Evolutionary conservation across 2,888 invertebrate genomes (phyloP).

Genomic region (Hedya salicella): DNA sequence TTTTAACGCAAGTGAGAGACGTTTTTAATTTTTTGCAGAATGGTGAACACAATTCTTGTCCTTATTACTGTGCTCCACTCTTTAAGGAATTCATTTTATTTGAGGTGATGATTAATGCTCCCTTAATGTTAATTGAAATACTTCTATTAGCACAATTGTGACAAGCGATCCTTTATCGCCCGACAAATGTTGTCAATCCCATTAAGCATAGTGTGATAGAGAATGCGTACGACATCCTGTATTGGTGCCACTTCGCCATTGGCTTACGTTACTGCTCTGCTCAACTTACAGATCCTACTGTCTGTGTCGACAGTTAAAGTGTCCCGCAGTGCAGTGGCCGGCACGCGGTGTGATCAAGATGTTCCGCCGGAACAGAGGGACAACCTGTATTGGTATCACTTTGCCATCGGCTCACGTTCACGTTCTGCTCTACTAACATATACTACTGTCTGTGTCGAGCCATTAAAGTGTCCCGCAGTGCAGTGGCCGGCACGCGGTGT

Average conservation of each 20-base stretch:
- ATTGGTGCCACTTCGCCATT: constrained; percentile 65
- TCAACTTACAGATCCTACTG: background rate
- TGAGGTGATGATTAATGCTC: too few species aligned
- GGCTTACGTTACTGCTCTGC: constrained; percentile 35
- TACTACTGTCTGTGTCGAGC: background rate
- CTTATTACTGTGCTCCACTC: too few species aligned
- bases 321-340: constrained; percentile 70
- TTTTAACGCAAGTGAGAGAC: too few species aligned
- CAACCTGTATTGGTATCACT: constrained; percentile 78
- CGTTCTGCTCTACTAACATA: too few species aligned
- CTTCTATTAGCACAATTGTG: too few species aligned
- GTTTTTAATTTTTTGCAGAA: too few species aligned
- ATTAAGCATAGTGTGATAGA: too few species aligned
- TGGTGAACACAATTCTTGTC: too few species aligned
- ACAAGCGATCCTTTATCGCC: too few species aligned
- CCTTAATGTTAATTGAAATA: too few species aligned
- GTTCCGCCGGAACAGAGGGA: constrained; percentile 77
- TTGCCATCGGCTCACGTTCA: constrained; percentile 35
- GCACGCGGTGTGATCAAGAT: constrained; percentile 80
- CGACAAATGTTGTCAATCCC: too few species aligned
- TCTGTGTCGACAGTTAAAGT: constrained; percentile 33
- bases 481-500: constrained; percentile 74
- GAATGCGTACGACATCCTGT: constrained; percentile 79
- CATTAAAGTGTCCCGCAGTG: constrained; percentile 57
- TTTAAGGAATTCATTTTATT: too few species aligned